Conservation (phyloP, 1,140 invertebrate genomes). For the Drosophila malerkotliana region DNA sequence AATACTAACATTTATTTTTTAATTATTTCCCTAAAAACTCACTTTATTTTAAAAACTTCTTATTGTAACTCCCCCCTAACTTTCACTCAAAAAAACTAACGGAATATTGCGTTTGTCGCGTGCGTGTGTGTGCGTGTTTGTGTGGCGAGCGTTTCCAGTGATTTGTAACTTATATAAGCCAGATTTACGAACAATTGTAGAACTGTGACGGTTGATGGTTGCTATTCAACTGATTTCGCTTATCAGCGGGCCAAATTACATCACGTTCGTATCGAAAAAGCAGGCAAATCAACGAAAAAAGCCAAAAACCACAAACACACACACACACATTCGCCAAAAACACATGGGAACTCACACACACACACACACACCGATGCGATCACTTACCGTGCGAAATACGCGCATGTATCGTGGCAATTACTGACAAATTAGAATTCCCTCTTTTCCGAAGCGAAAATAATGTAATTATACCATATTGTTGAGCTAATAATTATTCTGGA, state of each 20-base stretch:
- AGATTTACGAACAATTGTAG: not conserved
- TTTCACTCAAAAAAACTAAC: constrained; percentile 12
- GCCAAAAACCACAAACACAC: not conserved
- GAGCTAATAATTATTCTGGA: constrained; percentile 17
- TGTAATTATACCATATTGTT: constrained; percentile 15
- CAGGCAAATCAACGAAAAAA: constrained; percentile 1
- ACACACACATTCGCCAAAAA: not conserved
- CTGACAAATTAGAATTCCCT: constrained; percentile 14
- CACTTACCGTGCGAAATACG: not conserved
- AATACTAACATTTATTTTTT: no score
- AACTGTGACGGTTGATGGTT: not conserved
- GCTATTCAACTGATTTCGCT: constrained; percentile 19
- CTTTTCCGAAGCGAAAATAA: not conserved
- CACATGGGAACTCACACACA: constrained; percentile 16
- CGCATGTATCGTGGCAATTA: constrained; percentile 4
- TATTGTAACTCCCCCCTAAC: not conserved
- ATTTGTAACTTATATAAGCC: constrained; percentile 1
- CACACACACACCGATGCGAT: constrained; percentile 6
- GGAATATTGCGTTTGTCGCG: not conserved
- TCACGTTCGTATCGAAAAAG: constrained; percentile 40
- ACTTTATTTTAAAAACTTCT: not conserved
- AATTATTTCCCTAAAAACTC: no score
- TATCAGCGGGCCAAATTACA: constrained; percentile 57
- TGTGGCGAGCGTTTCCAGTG: not conserved
- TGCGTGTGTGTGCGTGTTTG: not conserved